These are phyloP conservation scores for Aphis gossypii DNA, from an alignment of 1,140 invertebrate species.

Conservation along the genomic window DNA sequence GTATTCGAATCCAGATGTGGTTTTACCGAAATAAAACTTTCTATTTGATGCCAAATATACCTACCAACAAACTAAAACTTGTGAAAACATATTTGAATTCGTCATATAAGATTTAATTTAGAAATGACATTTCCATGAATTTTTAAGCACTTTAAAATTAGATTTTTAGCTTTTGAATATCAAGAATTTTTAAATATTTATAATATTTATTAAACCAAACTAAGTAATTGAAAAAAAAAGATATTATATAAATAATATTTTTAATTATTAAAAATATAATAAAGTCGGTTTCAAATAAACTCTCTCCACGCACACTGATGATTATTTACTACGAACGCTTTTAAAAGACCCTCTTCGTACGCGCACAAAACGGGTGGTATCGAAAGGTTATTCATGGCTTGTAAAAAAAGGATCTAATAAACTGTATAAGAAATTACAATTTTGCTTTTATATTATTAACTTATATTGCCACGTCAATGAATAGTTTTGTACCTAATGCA, in stretches of 20 bases:
- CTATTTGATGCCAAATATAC: neutral
- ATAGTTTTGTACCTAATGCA: too few relatives aligned
- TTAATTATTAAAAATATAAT: neutral
- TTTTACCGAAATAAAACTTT: too few relatives aligned
- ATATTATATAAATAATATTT: too few relatives aligned
- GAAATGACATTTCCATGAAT: neutral
- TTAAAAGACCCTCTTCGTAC: too few relatives aligned
- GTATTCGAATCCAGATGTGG: too few relatives aligned
- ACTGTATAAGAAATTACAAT: too few relatives aligned
- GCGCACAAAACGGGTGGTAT: too few relatives aligned
- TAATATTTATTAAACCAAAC: neutral
- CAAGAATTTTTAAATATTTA: neutral
- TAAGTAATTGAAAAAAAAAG: too few relatives aligned
- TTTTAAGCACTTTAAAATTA: neutral
- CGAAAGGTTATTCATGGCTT: too few relatives aligned
- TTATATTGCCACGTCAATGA: too few relatives aligned
- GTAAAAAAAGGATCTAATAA: too few relatives aligned
- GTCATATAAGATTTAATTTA: neutral
- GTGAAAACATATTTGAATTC: neutral
- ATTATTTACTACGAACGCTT: neutral
- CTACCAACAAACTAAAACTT: neutral
- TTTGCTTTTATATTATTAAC: too few relatives aligned
- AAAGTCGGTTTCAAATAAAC: neutral
- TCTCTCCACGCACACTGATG: neutral
- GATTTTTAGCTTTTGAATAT: neutral